phyloP scores from a whole-genome alignment of 2,888 invertebrate species.

The Heliothis peltigera region DNA sequence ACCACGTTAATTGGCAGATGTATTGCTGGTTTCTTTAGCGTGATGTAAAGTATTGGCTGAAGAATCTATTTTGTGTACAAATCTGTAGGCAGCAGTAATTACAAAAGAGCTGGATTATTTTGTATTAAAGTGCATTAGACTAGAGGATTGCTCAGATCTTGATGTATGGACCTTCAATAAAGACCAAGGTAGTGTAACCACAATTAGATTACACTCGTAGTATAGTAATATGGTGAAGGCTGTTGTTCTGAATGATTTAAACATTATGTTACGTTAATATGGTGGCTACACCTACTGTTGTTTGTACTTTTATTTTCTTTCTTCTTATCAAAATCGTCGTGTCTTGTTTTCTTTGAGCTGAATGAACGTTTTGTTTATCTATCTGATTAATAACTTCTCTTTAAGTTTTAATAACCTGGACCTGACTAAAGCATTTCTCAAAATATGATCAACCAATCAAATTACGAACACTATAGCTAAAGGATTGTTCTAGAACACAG shows the following conservation, averaged over 20 bases:
- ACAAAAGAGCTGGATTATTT: not conserved
- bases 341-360: too few species aligned
- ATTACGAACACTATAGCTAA: too few species aligned
- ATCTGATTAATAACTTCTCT: too few species aligned
- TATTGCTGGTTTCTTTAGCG: not conserved
- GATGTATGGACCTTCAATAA: not conserved
- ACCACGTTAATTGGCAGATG: conserved; percentile 8
- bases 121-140: not conserved
- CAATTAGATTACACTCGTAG: not conserved
- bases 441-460: too few species aligned
- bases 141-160: not conserved
- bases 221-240: not conserved
- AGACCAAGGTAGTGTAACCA: not conserved
- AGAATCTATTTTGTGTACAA: not conserved
- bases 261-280: not conserved
- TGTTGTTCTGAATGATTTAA: not conserved
- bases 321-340: too few species aligned
- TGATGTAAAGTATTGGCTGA: conserved; percentile 9
- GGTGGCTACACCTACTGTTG: not conserved
- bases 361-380: too few species aligned
- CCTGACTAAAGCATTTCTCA: too few species aligned
- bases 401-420: too few species aligned
- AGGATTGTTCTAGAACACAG: too few species aligned
- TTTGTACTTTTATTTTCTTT: too few species aligned
- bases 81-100: conserved; percentile 12